A percentile compares a stretch with the other conserved stretches of the same genome.
Conservation (phyloP, 2,797 vertebrate genomes). For the Crocodylus rhombifer region DNA sequence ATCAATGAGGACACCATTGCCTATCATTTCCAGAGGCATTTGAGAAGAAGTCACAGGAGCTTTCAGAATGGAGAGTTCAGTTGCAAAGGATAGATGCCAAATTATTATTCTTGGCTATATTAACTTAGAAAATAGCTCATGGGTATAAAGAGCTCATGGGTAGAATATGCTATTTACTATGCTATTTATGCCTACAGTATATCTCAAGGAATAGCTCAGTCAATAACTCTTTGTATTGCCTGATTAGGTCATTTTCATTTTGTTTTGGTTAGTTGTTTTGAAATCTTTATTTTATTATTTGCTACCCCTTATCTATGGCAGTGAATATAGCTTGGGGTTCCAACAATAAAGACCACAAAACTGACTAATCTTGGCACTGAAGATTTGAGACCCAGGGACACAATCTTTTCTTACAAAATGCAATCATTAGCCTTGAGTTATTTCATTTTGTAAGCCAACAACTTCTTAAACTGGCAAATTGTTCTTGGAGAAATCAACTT, state of each 20-base stretch:
- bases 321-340: conserved; percentile 64
- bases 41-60: conserved; percentile 14
- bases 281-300: conserved; percentile 64
- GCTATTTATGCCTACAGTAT: conserved; percentile 10
- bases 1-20: not conserved
- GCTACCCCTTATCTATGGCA: conserved; percentile 61
- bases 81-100: conserved; percentile 59
- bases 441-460: conserved; percentile 75
- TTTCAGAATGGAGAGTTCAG: conserved; percentile 39
- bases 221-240: conserved; percentile 49
- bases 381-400: conserved; percentile 61
- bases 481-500: conserved; percentile 69
- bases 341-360: conserved; percentile 61
- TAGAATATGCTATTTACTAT: conserved; percentile 51
- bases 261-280: conserved; percentile 67
- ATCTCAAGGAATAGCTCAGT: conserved; percentile 68
- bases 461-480: conserved; percentile 74
- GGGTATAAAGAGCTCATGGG: conserved; percentile 48
- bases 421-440: conserved; percentile 69
- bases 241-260: conserved; percentile 59
- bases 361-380: conserved; percentile 71
- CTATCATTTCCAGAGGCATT: conserved; percentile 6
- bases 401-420: conserved; percentile 70
- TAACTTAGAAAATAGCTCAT: conserved; percentile 61
- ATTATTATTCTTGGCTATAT: conserved; percentile 69